These are phyloP conservation scores for Staurois parvus DNA, from an alignment of 2,797 vertebrate species.

Conservation along the genomic window DNA sequence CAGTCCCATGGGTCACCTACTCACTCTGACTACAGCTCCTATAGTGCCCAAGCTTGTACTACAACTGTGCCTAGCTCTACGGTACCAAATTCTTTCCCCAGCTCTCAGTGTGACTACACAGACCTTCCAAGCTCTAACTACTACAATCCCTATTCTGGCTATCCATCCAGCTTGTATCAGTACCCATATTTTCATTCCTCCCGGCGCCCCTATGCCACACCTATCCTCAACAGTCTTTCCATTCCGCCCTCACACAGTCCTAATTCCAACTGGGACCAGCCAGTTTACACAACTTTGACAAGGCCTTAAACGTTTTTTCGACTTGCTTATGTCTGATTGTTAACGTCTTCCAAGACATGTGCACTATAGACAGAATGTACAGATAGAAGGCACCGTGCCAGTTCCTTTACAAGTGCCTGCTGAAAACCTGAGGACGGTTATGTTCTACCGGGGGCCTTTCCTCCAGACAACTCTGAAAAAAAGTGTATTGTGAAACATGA, in stretches of 20 bases:
- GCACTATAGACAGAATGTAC: conserved; percentile 77
- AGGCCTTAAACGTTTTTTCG: conserved; percentile 75
- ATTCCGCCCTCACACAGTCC: conserved; percentile 93
- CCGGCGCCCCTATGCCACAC: conserved; percentile 87
- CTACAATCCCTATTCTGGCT: conserved; percentile 91
- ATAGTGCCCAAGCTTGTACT: conserved; percentile 83
- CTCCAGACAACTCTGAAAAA: conserved; percentile 60
- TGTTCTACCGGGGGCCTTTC: conserved; percentile 35
- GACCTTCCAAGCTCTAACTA: conserved; percentile 95
- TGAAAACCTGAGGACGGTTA: conserved; percentile 71
- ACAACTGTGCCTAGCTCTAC: conserved; percentile 76
- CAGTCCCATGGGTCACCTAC: conserved; percentile 87
- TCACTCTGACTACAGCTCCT: conserved; percentile 86
- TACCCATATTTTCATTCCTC: conserved; percentile 96
- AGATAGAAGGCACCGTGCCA: conserved; percentile 56
- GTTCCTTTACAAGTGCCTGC: conserved; percentile 86
- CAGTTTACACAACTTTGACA: conserved; percentile 94
- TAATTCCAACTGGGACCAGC: conserved; percentile 92
- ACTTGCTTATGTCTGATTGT: conserved; percentile 41
- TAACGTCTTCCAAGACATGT: conserved; percentile 67
- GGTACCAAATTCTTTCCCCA: conserved; percentile 82
- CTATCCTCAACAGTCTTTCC: conserved; percentile 90
- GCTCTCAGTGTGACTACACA: conserved; percentile 93
- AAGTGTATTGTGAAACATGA: conserved; percentile 1
- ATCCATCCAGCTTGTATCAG: conserved; percentile 92